These are phyloP conservation scores for Montipora sp. DNA, from an alignment of 64 coral and sea anemone genomes.

Conservation along the genomic window DNA sequence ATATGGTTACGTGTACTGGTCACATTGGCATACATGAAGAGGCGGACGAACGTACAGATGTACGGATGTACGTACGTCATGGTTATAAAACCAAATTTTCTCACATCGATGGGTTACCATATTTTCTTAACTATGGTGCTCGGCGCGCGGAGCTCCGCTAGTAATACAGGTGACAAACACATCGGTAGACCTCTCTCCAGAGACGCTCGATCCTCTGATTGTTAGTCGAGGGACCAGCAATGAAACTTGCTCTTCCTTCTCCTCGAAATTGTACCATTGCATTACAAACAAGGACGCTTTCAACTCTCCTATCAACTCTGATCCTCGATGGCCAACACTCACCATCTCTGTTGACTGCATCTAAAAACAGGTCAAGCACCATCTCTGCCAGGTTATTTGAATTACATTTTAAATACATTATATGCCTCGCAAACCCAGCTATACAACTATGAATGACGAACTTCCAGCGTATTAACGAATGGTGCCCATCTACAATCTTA, in stretches of 20 bases:
- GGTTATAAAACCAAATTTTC: no score
- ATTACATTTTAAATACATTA: no score
- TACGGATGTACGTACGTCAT: no score
- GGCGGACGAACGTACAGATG: no score
- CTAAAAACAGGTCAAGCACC: conserved; percentile 40
- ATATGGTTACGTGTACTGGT: no score
- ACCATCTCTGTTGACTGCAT: conserved; percentile 50
- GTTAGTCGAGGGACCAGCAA: conserved; percentile 45
- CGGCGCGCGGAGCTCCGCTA: not conserved
- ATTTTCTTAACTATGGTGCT: no score
- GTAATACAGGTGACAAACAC: conserved; percentile 5
- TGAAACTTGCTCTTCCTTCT: conserved; percentile 18
- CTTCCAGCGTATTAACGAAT: no score
- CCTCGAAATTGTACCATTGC: conserved; percentile 38
- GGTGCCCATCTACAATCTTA: no score
- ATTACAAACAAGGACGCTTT: conserved; percentile 50
- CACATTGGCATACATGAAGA: no score
- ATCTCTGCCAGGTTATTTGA: conserved; percentile 38
- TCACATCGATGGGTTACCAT: no score
- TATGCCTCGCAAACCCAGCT: no score
- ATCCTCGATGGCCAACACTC: conserved; percentile 36
- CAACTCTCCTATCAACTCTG: conserved; percentile 28
- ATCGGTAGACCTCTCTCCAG: not conserved
- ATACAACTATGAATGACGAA: no score
- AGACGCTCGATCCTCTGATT: conserved; percentile 36